Percentiles rank a stretch among this genome's conserved stretches.
Evolutionary conservation across 2,797 vertebrate species (phyloP).

Genomic region (Kryptopterus vitreolus): DNA sequence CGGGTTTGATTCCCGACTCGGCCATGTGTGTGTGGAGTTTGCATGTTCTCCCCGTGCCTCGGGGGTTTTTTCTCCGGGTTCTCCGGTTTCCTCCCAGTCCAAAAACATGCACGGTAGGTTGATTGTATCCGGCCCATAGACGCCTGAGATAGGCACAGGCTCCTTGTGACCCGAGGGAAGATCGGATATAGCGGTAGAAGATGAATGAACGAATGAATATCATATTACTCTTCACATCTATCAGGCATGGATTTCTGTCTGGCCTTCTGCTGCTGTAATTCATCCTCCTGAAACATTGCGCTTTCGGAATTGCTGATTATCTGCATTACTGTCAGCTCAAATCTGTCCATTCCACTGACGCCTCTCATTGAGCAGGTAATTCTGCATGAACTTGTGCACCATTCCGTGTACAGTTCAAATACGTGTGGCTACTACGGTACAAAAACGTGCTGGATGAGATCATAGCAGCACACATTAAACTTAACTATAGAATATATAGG

Average conservation of each 20-base stretch:
- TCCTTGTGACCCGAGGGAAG: no score
- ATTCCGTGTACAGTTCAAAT: not conserved
- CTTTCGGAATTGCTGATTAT: not conserved
- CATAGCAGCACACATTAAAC: not conserved
- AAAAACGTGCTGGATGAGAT: not conserved
- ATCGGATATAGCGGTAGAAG: no score
- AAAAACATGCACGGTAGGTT: no score
- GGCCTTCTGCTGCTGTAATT: not conserved
- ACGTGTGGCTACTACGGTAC: not conserved
- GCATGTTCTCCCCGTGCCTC: no score
- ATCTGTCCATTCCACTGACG: not conserved
- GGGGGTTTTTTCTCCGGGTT: no score
- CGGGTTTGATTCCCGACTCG: no score
- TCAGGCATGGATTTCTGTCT: not conserved
- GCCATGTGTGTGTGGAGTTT: no score
- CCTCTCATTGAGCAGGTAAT: not conserved
- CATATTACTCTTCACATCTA: not conserved
- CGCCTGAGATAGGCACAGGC: no score
- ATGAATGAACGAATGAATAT: no score
- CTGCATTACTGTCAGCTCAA: not conserved
- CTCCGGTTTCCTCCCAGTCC: no score
- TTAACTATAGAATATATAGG: not conserved
- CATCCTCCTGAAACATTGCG: not conserved
- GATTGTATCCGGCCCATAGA: no score
- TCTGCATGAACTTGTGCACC: not conserved